phyloP scores from a whole-genome alignment of 2,113 vertebrate genomes.

The Okapia johnstoni region DNA sequence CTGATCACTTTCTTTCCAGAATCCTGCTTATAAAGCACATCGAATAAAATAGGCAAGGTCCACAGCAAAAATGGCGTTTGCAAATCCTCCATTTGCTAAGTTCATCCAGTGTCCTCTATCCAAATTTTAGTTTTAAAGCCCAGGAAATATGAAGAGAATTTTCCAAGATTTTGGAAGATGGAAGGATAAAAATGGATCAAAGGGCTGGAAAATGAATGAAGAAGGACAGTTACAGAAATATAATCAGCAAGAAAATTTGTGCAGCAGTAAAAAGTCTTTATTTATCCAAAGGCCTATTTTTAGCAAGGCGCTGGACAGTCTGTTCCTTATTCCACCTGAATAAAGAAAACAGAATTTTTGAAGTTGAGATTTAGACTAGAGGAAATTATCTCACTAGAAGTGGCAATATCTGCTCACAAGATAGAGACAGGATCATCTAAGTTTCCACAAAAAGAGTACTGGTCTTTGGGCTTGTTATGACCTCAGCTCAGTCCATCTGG shows the following conservation, averaged over 20 bases:
- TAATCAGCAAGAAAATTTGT: constrained; percentile 25
- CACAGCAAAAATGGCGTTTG: not conserved
- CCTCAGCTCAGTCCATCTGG: not conserved
- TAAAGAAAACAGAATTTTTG: not conserved
- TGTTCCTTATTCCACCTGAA: not conserved
- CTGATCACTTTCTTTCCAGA: not conserved
- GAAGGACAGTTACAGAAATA: not conserved
- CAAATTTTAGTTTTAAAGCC: not conserved
- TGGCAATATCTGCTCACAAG: not conserved
- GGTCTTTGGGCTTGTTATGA: not conserved
- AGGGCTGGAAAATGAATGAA: not conserved
- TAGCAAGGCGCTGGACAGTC: not conserved
- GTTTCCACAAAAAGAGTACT: not conserved
- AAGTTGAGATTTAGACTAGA: not conserved
- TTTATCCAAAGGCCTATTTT: not conserved
- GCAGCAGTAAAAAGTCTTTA: not conserved
- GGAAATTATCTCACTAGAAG: not conserved
- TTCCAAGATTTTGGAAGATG: not conserved
- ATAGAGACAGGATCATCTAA: not conserved
- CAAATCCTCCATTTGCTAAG: not conserved
- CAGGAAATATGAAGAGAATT: not conserved
- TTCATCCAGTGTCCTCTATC: not conserved
- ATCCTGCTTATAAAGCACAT: not conserved
- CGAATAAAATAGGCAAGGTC: not conserved
- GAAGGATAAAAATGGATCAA: not conserved